These are phyloP conservation scores for Toxostoma redivivum DNA, from an alignment of 2,113 vertebrate genomes.

Conservation along the genomic window DNA sequence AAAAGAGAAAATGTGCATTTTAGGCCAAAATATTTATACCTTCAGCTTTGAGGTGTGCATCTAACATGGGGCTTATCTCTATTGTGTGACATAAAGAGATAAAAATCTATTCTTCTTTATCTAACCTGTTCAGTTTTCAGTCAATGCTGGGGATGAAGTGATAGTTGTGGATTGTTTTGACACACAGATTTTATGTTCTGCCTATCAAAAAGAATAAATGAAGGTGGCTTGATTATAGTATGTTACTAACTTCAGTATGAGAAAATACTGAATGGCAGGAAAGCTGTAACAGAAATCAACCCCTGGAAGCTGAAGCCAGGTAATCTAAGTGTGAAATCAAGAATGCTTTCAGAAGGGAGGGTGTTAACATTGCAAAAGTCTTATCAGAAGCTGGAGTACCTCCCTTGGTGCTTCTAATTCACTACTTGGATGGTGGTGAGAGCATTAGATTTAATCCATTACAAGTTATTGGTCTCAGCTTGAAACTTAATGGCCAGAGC, in stretches of 20 bases:
- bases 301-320: not conserved
- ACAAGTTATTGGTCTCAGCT: not conserved
- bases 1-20: not conserved
- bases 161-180: not conserved
- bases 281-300: not conserved
- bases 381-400: not conserved
- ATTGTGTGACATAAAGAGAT: not conserved
- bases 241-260: not conserved
- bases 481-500: not conserved
- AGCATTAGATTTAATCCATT: not conserved
- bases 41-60: not conserved
- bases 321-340: not conserved
- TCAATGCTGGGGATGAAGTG: not conserved
- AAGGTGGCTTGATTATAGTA: not conserved
- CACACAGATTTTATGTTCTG: not conserved
- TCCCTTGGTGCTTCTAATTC: not conserved
- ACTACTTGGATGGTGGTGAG: not conserved
- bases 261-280: not conserved
- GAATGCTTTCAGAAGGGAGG: not conserved
- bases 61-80: not conserved
- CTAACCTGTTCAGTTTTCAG: not conserved
- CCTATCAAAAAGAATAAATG: not conserved
- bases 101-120: not conserved
- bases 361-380: not conserved
- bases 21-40: not conserved